Evolutionary conservation across 2,888 invertebrate genomes (phyloP), one percentile per base, ranked within the genome.

Genomic region (Drosophila koepferae): DNA sequence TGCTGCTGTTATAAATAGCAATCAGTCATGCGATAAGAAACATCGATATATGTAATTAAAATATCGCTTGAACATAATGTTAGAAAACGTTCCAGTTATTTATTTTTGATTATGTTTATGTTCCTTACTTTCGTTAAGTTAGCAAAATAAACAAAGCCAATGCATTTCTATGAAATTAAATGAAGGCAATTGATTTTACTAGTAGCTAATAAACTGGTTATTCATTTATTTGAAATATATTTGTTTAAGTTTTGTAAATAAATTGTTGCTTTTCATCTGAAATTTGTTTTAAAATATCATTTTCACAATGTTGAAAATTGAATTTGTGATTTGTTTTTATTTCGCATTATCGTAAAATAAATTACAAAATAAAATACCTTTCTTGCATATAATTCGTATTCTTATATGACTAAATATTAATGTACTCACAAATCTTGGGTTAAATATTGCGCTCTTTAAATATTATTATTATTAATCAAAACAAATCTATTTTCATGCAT

Each of bases 311-410:
- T 18, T 20, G 3, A 7, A 31, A 16, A 40, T 44, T 63, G 61
- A 51, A 46, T 79, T 77, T 79, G 80, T 85, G 77, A 79, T 74
- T 85, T 74, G 71, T 63, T 87, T 89, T 85, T 85, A 88, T 86
- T 89, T 77, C 72, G 75, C 83, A 65, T 67, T 82, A 78, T 77
- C 80, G 82, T 90, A 89, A 89, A 89, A 90, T 86, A 87, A 90
- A 86, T 90, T 90, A 89, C 77, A 89, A 89, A 90, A 89, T 89
- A 90, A 89, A 89, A 89, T 86, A 81, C 79, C 77, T 78, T 86
- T 51, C 18, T 51, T 77, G 80, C 89, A 76, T 86, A 77, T 73
- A 81, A 81, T 82, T 82, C 76, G 74, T 82, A 79, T 74, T 20
- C 75, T 90, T 84, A 84, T 43, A 59, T 67, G 70, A 69, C 89